phyloP scores from a whole-genome alignment of 2,888 invertebrate species.

The Calephelis perditalis region DNA sequence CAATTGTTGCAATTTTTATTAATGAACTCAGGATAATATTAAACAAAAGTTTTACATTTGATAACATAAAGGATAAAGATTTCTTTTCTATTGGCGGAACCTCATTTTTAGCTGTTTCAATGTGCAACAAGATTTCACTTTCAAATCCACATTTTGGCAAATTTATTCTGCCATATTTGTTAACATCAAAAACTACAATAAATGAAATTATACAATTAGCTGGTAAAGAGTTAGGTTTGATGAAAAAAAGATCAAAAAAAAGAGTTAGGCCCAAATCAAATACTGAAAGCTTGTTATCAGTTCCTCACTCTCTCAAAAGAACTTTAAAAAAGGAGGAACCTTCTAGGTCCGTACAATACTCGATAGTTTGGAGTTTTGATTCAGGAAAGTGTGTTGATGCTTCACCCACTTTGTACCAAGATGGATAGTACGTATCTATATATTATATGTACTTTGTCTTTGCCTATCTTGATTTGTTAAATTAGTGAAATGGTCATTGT shows the following conservation, averaged over 20 bases:
- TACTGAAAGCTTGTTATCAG: conserved; percentile 25
- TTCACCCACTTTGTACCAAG: conserved; percentile 78
- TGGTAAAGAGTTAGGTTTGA: conserved; percentile 41
- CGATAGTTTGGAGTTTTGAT: conserved; percentile 79
- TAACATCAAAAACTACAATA: conserved; percentile 65
- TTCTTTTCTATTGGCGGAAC: conserved; percentile 83
- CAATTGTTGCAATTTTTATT: conserved; percentile 41
- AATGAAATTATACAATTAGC: conserved; percentile 48
- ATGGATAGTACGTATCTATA: conserved; percentile 60
- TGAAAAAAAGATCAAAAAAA: conserved; percentile 39
- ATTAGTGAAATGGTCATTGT: background rate
- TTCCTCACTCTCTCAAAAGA: conserved; percentile 31
- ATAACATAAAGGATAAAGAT: conserved; percentile 57
- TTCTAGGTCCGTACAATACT: conserved; percentile 40
- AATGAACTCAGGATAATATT: conserved; percentile 47
- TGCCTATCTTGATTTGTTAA: background rate
- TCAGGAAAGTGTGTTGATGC: conserved; percentile 91
- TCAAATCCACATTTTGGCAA: conserved; percentile 57
- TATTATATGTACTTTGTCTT: background rate
- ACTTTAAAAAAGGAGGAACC: conserved; percentile 19
- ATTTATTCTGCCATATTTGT: conserved; percentile 72
- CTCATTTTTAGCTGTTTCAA: conserved; percentile 82
- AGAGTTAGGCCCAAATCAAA: conserved; percentile 36
- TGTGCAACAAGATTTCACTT: conserved; percentile 77
- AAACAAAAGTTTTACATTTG: conserved; percentile 42